Evolutionary conservation across 1,140 invertebrate genomes (phyloP).

Genomic region (Ganaspis sp.): DNA sequence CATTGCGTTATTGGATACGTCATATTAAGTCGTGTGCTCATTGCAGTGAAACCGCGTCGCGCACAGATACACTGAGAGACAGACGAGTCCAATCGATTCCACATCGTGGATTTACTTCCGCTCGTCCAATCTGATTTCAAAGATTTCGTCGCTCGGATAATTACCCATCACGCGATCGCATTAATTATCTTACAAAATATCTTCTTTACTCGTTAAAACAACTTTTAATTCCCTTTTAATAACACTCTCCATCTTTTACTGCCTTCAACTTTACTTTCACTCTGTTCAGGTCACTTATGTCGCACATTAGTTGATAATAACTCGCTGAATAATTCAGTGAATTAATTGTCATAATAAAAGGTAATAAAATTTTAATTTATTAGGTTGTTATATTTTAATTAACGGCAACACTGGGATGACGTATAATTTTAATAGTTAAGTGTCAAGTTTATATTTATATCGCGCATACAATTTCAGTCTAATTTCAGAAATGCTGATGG

Average conservation of each 20-base stretch:
- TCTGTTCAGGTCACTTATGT: not conserved
- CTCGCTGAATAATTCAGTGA: not conserved
- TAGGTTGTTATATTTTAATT: not conserved
- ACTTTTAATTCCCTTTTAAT: not conserved
- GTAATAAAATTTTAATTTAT: not conserved
- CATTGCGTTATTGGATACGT: conserved; percentile 29
- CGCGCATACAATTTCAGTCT: not conserved
- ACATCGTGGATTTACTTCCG: conserved; percentile 11
- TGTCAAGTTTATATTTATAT: not conserved
- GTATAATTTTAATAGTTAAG: not conserved
- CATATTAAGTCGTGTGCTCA: conserved; percentile 33
- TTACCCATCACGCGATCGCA: no score
- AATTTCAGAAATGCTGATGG: conserved; percentile 5
- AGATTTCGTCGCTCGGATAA: not conserved
- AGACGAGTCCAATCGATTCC: conserved; percentile 30
- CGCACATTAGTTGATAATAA: not conserved
- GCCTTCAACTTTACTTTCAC: not conserved
- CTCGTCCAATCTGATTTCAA: conserved; percentile 9
- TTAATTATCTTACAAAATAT: no score
- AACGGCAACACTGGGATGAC: not conserved
- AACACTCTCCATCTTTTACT: no score
- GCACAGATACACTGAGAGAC: not conserved
- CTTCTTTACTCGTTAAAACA: not conserved
- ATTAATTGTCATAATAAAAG: not conserved
- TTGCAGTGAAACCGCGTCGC: conserved; percentile 8